A percentile compares a stretch with the other conserved stretches of the same genome.
Evolutionary conservation across 2,888 invertebrate genomes (phyloP).

Genomic region (Dynastes grantii): DNA sequence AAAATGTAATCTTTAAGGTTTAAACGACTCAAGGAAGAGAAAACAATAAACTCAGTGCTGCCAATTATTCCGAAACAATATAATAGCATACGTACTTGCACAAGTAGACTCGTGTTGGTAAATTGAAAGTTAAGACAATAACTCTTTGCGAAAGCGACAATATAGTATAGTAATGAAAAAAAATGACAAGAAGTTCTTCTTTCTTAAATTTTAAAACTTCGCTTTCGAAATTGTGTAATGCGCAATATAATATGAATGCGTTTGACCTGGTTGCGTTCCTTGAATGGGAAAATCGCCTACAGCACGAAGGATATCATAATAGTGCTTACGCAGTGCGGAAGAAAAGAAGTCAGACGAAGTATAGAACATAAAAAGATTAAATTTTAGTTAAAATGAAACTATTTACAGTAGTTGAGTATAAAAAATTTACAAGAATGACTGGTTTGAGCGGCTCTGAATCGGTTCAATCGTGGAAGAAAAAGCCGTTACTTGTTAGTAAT

Average conservation of each 20-base stretch:
- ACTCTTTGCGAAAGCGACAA: slow-evolving; percentile 17
- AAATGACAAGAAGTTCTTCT: slow-evolving; percentile 31
- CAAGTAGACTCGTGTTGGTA: background rate
- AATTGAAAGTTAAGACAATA: slow-evolving; percentile 26
- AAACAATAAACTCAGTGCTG: background rate
- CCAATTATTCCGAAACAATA: slow-evolving; percentile 32
- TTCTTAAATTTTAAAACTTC: slow-evolving; percentile 15
- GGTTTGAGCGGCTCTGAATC: too few species aligned
- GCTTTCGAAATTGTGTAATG: slow-evolving; percentile 25
- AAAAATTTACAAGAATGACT: too few species aligned
- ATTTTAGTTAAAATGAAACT: too few species aligned
- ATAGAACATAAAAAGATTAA: too few species aligned
- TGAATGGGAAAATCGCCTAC: slow-evolving; percentile 9
- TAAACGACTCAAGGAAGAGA: slow-evolving; percentile 13
- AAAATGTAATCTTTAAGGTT: slow-evolving; percentile 1
- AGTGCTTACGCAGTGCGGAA: background rate
- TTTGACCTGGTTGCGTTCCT: background rate
- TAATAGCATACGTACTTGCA: background rate
- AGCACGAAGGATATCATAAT: slow-evolving; percentile 4
- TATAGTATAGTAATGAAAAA: slow-evolving; percentile 7
- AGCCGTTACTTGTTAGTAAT: too few species aligned
- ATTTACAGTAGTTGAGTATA: too few species aligned
- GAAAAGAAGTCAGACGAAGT: background rate
- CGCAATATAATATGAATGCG: background rate
- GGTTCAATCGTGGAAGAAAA: too few species aligned